Conservation (phyloP, 1,140 invertebrate species). For the Sinonovacula constricta region DNA sequence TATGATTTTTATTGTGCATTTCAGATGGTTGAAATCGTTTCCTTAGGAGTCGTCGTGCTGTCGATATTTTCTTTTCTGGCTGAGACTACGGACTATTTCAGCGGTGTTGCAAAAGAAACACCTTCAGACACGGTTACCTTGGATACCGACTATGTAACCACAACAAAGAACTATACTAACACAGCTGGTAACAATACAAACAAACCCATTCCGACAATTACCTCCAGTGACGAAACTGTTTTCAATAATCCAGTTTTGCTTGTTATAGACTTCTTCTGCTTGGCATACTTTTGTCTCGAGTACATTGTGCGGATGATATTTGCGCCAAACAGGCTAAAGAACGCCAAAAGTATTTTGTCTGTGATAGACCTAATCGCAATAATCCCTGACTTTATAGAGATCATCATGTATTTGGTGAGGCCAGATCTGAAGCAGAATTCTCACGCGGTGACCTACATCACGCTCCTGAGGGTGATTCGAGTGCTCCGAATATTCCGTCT, state of each 20-base stretch:
- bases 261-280: constrained; percentile 25
- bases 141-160: no score
- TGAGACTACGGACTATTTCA: constrained; percentile 39
- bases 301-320: constrained; percentile 22
- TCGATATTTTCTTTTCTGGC: constrained; percentile 45
- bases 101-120: no score
- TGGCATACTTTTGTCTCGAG: constrained; percentile 24
- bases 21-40: constrained; percentile 34
- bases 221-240: no score
- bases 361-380: constrained; percentile 82
- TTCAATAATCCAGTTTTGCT: constrained; percentile 32
- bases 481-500: constrained; percentile 62
- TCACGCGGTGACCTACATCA: constrained; percentile 37
- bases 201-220: no score
- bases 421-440: constrained; percentile 1
- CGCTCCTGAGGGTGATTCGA: constrained; percentile 56
- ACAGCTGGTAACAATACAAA: no score
- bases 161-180: no score
- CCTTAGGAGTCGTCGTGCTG: constrained; percentile 27
- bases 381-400: constrained; percentile 74
- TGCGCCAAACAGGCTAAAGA: constrained; percentile 38
- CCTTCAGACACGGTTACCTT: no score
- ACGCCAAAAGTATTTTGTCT: constrained; percentile 24
- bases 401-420: constrained; percentile 44
- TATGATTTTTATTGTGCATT: neutral